Evolutionary conservation across 2,113 vertebrate genomes (phyloP).

Genomic region (Malurus alboscapulatus): DNA sequence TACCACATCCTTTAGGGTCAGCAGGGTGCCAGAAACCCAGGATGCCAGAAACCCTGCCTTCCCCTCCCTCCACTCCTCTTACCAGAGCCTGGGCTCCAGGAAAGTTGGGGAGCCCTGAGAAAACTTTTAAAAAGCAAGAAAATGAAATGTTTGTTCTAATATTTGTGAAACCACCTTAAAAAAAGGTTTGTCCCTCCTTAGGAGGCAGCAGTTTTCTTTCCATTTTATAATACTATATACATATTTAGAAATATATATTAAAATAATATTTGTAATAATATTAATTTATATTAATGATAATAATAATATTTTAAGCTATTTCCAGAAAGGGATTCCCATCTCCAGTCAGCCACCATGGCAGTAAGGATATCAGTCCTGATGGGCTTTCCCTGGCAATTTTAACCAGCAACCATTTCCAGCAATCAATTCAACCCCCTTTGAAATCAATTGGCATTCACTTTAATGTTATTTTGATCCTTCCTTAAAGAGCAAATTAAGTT

Average conservation of each 20-base stretch:
- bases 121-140: background rate
- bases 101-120: background rate
- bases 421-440: background rate
- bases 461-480: background rate
- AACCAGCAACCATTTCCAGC: background rate
- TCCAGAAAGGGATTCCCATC: background rate
- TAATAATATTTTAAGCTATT: background rate
- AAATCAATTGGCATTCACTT: background rate
- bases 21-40: background rate
- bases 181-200: background rate
- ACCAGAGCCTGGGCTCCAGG: background rate
- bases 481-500: constrained; percentile 14
- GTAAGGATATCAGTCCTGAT: background rate
- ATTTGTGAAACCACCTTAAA: background rate
- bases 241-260: no score
- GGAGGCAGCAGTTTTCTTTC: background rate
- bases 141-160: background rate
- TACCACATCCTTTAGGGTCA: background rate
- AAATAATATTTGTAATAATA: no score
- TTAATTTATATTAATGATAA: no score
- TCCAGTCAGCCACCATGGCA: background rate
- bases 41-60: background rate
- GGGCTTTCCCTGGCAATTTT: background rate
- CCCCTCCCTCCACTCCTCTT: background rate
- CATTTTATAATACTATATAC: background rate